These are phyloP conservation scores for Sinosuthora webbiana DNA, from an alignment of 2,113 vertebrate genomes.

Conservation along the genomic window DNA sequence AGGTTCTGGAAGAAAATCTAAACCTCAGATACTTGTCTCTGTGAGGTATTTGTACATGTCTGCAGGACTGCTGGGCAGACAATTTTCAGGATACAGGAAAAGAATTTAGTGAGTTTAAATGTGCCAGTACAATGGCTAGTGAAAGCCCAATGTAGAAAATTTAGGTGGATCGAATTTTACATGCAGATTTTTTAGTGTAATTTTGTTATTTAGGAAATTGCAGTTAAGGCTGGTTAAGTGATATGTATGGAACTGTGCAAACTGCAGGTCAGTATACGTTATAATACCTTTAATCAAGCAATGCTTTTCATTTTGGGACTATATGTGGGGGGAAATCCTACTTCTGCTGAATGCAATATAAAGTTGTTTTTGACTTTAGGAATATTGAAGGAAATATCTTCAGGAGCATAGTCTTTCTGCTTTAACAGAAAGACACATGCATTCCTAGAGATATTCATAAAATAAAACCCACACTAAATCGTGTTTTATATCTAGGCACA, in stretches of 20 bases:
- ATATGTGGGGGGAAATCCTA: neutral
- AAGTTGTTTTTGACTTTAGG: neutral
- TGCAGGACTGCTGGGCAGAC: neutral
- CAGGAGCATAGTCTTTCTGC: neutral
- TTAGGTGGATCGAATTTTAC: neutral
- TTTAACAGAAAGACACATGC: neutral
- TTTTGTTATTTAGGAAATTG: neutral
- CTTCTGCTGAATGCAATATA: neutral
- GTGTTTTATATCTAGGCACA: neutral
- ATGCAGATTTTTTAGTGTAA: neutral
- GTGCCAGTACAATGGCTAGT: accelerated
- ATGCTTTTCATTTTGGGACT: neutral
- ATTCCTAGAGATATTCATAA: neutral
- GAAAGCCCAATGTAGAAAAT: neutral
- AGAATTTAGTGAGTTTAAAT: neutral
- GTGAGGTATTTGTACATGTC: neutral
- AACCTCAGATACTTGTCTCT: neutral
- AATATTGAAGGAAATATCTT: neutral
- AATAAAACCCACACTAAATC: neutral
- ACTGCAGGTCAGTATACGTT: neutral
- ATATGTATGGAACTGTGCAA: neutral
- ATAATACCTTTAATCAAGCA: neutral
- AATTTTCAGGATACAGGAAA: neutral
- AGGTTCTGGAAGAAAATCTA: neutral
- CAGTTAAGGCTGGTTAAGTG: neutral